These are phyloP conservation scores for Drosophila flavopinicola DNA, from an alignment of 2,888 invertebrate species.

Conservation along the genomic window DNA sequence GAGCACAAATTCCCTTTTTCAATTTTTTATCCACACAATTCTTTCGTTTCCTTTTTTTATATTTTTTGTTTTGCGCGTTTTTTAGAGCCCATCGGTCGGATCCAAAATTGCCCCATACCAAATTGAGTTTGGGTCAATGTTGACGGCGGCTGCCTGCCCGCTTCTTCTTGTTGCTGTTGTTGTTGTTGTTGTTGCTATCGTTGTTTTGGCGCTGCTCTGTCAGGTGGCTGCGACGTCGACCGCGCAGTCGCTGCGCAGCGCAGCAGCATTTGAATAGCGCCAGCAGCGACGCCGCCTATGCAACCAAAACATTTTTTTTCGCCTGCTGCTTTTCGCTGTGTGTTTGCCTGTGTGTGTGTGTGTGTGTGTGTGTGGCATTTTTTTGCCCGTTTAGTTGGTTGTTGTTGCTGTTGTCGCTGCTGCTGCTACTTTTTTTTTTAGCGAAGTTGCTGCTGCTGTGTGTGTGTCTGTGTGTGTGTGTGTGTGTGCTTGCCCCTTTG, in stretches of 20 bases:
- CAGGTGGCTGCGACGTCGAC: constrained; percentile 69
- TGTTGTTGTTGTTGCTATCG: constrained; percentile 43
- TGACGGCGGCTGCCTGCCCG: constrained; percentile 52
- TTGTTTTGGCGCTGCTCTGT: constrained; percentile 72
- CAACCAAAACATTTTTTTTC: constrained; percentile 71
- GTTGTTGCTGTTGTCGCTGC: constrained; percentile 51
- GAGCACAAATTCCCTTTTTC: constrained; percentile 74
- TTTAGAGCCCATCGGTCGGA: constrained; percentile 72
- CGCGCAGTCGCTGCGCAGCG: constrained; percentile 51
- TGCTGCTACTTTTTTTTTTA: constrained; percentile 59
- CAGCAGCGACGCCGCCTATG: constrained; percentile 76
- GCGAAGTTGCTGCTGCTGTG: constrained; percentile 42
- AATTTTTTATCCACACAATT: constrained; percentile 57
- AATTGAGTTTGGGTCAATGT: constrained; percentile 77
- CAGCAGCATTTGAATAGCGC: constrained; percentile 78
- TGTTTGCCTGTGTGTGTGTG: constrained; percentile 11
- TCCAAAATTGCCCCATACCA: constrained; percentile 47
- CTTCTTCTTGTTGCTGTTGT: constrained; percentile 29
- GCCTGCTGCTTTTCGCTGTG: constrained; percentile 16
- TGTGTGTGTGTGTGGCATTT: constrained; percentile 57
- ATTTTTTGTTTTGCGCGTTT: constrained; percentile 71
- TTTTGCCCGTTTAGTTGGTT: constrained; percentile 67
- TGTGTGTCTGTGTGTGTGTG: constrained; percentile 46
- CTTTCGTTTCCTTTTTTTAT: constrained; percentile 9
- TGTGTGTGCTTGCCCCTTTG: constrained; percentile 45